Conservation (phyloP, 2,113 vertebrate species). For the Castor canadensis region DNA sequence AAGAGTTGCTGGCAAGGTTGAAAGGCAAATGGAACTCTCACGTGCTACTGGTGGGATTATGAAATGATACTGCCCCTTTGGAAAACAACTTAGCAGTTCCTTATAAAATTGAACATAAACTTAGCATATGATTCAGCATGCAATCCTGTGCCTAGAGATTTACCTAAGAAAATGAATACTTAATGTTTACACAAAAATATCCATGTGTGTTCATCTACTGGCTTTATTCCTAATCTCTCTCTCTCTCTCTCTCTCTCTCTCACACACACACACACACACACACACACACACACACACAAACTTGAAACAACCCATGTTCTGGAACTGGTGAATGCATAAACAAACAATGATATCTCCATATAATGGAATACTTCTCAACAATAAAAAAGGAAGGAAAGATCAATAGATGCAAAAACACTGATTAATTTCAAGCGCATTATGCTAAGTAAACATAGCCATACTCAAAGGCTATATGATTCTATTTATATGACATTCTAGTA, state of each 20-base stretch:
- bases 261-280: too few species aligned
- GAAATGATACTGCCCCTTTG: neutral
- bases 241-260: too few species aligned
- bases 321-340: neutral
- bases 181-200: neutral
- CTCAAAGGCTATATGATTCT: neutral
- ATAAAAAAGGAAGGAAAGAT: neutral
- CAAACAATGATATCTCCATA: neutral
- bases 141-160: neutral
- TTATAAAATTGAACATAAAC: neutral
- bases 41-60: neutral
- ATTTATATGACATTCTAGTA: neutral
- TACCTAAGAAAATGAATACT: neutral
- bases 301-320: neutral
- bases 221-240: constrained; percentile 16
- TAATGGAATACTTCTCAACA: too few species aligned
- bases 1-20: neutral
- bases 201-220: neutral
- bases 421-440: neutral
- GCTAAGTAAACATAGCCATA: neutral
- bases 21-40: neutral
- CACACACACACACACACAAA: too few species aligned
- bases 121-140: neutral
- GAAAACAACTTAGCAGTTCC: too few species aligned
- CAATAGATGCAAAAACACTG: neutral